A percentile compares a stretch with the other conserved stretches of the same genome.
These are phyloP conservation scores for Pseudorectes ferrugineus DNA, from an alignment of 2,113 vertebrate genomes.

Conservation along the genomic window DNA sequence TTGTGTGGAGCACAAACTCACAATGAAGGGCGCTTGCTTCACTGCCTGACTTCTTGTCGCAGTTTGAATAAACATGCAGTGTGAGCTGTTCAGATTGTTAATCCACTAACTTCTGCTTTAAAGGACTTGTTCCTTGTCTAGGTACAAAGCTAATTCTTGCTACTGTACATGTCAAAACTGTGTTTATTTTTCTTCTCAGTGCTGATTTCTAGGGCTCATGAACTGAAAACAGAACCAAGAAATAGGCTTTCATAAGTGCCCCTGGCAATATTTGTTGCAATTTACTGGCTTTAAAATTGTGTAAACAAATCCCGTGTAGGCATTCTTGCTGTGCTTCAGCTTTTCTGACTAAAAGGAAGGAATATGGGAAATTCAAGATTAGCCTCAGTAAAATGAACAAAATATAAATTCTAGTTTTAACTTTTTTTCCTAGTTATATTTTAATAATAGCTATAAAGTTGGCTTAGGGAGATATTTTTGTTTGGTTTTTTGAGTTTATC, in stretches of 20 bases:
- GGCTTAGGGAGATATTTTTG: not conserved
- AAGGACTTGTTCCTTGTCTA: not conserved
- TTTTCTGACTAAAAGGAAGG: not conserved
- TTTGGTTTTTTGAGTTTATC: not conserved
- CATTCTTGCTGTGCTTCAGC: not conserved
- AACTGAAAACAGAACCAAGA: not conserved
- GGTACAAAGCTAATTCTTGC: not conserved
- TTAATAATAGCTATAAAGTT: not conserved
- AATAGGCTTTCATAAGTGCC: not conserved
- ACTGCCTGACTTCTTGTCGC: not conserved
- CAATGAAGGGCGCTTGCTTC: not conserved
- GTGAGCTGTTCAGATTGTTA: not conserved
- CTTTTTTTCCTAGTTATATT: not conserved
- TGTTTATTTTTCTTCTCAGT: constrained; percentile 16
- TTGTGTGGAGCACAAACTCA: not conserved
- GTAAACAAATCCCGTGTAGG: not conserved
- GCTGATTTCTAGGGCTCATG: not conserved
- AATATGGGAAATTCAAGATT: not conserved
- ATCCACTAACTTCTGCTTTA: not conserved
- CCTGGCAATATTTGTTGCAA: not conserved
- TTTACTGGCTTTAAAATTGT: not conserved
- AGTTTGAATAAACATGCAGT: not conserved
- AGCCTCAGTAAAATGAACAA: not conserved
- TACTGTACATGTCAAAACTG: not conserved
- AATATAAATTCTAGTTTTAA: not conserved